Conservation (phyloP, 2,888 invertebrate species). For the Gryllus longicercus region DNA sequence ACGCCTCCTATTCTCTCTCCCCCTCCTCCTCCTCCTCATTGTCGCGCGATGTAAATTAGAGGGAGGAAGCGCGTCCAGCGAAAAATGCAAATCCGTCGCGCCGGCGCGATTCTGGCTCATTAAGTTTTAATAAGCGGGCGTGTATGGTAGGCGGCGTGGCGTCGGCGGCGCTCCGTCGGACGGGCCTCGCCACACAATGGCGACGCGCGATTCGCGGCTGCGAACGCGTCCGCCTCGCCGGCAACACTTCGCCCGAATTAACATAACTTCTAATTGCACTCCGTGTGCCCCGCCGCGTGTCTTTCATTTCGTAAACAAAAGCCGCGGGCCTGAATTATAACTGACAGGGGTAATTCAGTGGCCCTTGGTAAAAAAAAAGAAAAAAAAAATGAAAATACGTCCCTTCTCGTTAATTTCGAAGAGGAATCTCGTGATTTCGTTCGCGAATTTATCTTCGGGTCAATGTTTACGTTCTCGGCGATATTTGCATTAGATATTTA, state of each 20-base stretch:
- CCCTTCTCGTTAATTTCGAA: background rate
- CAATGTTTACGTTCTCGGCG: background rate
- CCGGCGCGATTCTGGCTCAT: background rate
- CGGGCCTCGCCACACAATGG: background rate
- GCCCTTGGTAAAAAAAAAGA: background rate
- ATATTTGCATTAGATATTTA: background rate
- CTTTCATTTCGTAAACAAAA: conserved; percentile 17
- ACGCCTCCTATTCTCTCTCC: background rate
- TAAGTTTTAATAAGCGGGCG: background rate
- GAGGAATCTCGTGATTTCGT: background rate
- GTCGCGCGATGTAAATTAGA: background rate
- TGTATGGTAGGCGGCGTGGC: background rate
- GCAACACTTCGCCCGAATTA: conserved; percentile 1
- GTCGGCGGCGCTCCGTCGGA: background rate
- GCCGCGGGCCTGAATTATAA: background rate
- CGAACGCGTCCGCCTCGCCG: background rate
- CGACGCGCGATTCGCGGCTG: background rate
- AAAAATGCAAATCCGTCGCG: background rate
- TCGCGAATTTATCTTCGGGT: background rate
- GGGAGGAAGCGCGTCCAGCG: background rate
- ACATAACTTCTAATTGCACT: conserved; percentile 9
- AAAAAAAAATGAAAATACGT: background rate
- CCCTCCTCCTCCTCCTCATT: background rate
- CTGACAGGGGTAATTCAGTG: background rate
- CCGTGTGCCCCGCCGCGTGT: background rate